phyloP scores from a whole-genome alignment of 2,113 vertebrate species.

The Malurus alboscapulatus region DNA sequence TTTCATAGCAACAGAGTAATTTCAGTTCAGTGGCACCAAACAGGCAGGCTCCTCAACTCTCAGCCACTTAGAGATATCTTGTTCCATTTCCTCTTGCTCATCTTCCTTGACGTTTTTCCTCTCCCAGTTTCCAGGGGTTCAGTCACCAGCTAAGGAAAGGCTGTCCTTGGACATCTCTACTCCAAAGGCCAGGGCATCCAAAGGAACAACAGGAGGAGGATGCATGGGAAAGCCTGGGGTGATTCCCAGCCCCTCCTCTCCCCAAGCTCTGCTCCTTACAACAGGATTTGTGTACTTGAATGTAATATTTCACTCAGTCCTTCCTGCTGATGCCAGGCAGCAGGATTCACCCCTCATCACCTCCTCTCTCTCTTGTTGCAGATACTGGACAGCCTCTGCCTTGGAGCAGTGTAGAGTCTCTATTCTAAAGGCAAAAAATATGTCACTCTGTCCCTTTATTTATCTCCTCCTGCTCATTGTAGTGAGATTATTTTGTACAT shows the following conservation, averaged over 20 bases:
- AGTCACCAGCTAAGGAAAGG: neutral
- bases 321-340: accelerated
- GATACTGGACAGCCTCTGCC: neutral
- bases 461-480: neutral
- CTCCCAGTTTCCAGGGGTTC: neutral
- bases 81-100: neutral
- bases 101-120: neutral
- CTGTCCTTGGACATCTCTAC: neutral
- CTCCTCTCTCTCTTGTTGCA: neutral
- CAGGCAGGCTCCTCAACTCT: neutral
- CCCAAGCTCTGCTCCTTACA: neutral
- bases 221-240: neutral
- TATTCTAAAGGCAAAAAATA: neutral
- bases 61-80: neutral
- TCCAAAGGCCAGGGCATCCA: neutral
- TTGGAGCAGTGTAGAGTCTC: no score
- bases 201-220: neutral
- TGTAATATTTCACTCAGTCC: accelerated
- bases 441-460: neutral
- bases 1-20: neutral
- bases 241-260: neutral
- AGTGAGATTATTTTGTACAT: neutral
- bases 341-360: neutral
- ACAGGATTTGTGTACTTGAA: accelerated
- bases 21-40: neutral